Percentiles rank a stretch among this genome's conserved stretches.
These are phyloP conservation scores for Tigriopus californicus DNA, from an alignment of 2,888 invertebrate species.

Conservation along the genomic window DNA sequence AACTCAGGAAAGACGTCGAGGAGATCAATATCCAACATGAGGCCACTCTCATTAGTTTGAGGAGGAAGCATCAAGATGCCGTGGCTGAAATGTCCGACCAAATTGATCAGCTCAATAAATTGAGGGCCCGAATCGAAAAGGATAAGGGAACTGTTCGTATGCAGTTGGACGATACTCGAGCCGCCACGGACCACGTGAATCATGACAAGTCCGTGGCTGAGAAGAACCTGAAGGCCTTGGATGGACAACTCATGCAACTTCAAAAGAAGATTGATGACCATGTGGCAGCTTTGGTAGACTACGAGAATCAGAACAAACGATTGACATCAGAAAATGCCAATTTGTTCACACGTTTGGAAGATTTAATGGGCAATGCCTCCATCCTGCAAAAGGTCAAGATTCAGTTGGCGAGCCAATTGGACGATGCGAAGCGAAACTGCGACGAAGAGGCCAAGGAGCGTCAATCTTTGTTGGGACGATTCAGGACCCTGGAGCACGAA, in stretches of 20 bases:
- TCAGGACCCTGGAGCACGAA: conserved; percentile 36
- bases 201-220: conserved; percentile 92
- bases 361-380: conserved; percentile 61
- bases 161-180: conserved; percentile 80
- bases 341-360: conserved; percentile 67
- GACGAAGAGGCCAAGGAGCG: conserved; percentile 51
- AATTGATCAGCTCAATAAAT: conserved; percentile 97
- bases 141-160: conserved; percentile 71
- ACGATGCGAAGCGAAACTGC: conserved; percentile 57
- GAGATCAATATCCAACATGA: conserved; percentile 98
- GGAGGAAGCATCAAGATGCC: conserved; percentile 99
- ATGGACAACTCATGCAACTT: conserved; percentile 83
- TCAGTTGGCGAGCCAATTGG: conserved; percentile 53
- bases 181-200: conserved; percentile 76
- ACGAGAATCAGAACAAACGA: conserved; percentile 93
- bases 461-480: conserved; percentile 27
- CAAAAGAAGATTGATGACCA: conserved; percentile 92
- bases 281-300: conserved; percentile 88
- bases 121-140: conserved; percentile 93
- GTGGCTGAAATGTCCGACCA: conserved; percentile 99
- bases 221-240: conserved; percentile 93
- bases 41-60: conserved; percentile 79
- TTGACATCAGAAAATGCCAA: conserved; percentile 92
- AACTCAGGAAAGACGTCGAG: conserved; percentile 93
- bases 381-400: conserved; percentile 28